Percentiles rank a stretch among this genome's conserved stretches.
These are phyloP conservation scores for Ictidomys tridecemlineatus DNA, from an alignment of 2,113 vertebrate genomes.

Conservation along the genomic window DNA sequence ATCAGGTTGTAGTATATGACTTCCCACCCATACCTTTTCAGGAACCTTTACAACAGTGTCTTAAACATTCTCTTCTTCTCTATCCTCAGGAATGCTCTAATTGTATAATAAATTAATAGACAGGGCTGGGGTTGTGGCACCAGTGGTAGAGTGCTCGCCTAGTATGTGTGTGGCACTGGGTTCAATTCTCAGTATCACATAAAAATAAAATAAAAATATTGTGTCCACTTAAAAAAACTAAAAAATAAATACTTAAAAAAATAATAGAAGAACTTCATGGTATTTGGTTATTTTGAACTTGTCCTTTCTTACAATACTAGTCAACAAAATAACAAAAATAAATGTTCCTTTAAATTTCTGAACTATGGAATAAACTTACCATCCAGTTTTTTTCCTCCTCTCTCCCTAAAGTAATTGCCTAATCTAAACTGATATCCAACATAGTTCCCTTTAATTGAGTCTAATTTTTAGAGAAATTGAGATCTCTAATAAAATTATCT, in stretches of 20 bases:
- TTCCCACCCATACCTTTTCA: background rate
- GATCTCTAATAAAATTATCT: constrained; percentile 39
- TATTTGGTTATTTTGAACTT: constrained; percentile 12
- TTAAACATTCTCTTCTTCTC: background rate
- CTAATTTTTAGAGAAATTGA: background rate
- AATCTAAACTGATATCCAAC: background rate
- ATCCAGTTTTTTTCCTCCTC: background rate
- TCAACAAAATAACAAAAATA: background rate
- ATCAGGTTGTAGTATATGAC: background rate
- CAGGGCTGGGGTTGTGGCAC: too few relatives aligned
- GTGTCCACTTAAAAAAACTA: too few relatives aligned
- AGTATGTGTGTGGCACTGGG: too few relatives aligned
- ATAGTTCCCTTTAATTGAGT: constrained; percentile 11
- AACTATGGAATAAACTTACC: background rate
- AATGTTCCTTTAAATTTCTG: constrained; percentile 16
- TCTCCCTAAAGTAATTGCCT: constrained; percentile 2
- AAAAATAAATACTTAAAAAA: too few relatives aligned
- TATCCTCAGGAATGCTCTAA: background rate
- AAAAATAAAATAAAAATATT: too few relatives aligned
- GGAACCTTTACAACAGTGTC: background rate
- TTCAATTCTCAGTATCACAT: too few relatives aligned
- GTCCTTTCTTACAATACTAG: background rate
- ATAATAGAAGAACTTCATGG: background rate
- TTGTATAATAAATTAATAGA: background rate
- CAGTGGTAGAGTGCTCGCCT: too few relatives aligned